Evolutionary conservation across 2,797 vertebrate genomes (phyloP), one percentile per base, ranked within the genome.

Genomic region (Balearica regulorum): DNA sequence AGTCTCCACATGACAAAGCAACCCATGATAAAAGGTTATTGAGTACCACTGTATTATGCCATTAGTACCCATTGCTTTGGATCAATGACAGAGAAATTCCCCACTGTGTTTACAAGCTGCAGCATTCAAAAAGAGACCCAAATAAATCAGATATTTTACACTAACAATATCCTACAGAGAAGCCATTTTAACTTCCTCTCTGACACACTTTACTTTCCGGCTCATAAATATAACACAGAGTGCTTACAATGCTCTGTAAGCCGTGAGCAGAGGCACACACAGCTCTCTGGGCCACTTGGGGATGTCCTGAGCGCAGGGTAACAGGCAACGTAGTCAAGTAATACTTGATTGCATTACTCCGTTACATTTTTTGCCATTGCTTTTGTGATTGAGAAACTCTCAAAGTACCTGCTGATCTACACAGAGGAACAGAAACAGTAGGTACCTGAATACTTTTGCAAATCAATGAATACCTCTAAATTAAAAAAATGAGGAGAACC

Each of bases 81-180:
- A 97, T 97, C 96, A 96, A 96, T 94, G 94, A 66, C 78, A 90
- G 90, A 94, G 68, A 97, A 96, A 97, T 96, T 94, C 70, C 71
- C 83, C 48, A 75, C 82, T 96, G 94, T 94, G 91, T 90, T 98
- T 97, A 96, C 72, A 97, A 97, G 88, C 70, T 87, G 46, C 33
- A 95, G 76, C 66, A 91, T 93, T 95, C 83, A 91, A 96, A 95
- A 77, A 81, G 39, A 89, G 65, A 71, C 64, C 75, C 76, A 97
- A 93, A 95, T 95, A 96, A 96, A 97, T 96, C 65, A 95, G 87
- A 86, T 96, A 91, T 93, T 97, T 97, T 96, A 95, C 78, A 94
- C 83, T 94, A 94, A 93, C 46, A 95, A 94, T 89, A 87, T 93
- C 70, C 82, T 86, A 94, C 54, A 84, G 83, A 96, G 87, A 95